Conservation (phyloP, 2,888 invertebrate genomes). For the Cephus nigrinus region DNA sequence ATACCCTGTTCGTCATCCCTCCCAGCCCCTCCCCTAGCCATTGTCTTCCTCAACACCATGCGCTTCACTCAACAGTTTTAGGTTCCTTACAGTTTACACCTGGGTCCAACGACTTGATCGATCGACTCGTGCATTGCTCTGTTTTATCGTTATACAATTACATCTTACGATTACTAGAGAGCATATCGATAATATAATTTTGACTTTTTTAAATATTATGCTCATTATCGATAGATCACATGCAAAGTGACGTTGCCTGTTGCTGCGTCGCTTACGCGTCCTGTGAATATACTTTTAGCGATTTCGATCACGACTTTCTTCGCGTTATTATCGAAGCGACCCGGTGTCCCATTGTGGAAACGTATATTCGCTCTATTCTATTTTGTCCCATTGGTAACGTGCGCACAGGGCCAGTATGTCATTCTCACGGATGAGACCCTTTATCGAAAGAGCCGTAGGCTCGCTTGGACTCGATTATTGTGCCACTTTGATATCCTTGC, state of each 20-base stretch:
- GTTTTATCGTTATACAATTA: constrained; percentile 11
- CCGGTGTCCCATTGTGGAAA: background rate
- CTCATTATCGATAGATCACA: constrained; percentile 21
- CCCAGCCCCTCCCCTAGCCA: constrained; percentile 17
- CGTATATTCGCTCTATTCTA: background rate
- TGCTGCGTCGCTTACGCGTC: background rate
- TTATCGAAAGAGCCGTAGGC: background rate
- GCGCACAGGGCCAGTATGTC: background rate
- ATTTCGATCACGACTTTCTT: background rate
- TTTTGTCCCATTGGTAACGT: background rate
- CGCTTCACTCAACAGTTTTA: constrained; percentile 46
- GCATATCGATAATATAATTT: constrained; percentile 14
- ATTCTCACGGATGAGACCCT: background rate
- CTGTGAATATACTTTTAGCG: background rate
- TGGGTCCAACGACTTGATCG: constrained; percentile 56
- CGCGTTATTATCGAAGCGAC: background rate
- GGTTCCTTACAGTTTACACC: constrained; percentile 50
- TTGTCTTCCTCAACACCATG: constrained; percentile 33
- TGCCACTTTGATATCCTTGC: constrained; percentile 22
- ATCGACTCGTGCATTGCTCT: constrained; percentile 30
- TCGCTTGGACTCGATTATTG: constrained; percentile 8
- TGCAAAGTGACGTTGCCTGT: constrained; percentile 12
- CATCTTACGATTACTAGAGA: constrained; percentile 8
- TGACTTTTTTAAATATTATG: constrained; percentile 3
- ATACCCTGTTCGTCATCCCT: constrained; percentile 16